These are phyloP conservation scores for Hetaerina titia DNA, from an alignment of 2,888 invertebrate species.

Conservation along the genomic window DNA sequence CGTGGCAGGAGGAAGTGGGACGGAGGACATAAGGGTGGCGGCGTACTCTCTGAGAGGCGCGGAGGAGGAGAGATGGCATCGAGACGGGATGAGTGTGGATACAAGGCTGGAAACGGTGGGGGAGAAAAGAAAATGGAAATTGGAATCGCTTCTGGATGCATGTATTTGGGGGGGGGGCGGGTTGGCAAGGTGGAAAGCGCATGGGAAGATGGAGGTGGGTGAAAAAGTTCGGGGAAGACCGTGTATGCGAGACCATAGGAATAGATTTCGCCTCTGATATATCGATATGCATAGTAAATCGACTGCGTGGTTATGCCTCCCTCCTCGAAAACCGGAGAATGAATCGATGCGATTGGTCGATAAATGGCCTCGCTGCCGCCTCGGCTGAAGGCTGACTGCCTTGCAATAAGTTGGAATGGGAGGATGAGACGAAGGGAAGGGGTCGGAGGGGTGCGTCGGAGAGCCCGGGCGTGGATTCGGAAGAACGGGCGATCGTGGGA, in stretches of 20 bases:
- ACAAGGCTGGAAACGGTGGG: not conserved
- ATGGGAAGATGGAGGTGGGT: not conserved
- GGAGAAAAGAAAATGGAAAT: not conserved
- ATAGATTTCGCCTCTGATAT: conserved; percentile 27
- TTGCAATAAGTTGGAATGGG: not conserved
- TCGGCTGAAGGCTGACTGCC: not conserved
- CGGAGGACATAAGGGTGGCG: not conserved
- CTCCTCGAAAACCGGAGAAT: not conserved
- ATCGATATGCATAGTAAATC: conserved; percentile 42
- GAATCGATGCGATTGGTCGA: conserved; percentile 43
- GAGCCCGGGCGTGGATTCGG: not conserved
- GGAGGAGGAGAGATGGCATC: not conserved
- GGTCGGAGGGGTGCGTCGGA: not conserved
- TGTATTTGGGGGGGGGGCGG: not conserved
- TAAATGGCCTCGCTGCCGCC: not conserved
- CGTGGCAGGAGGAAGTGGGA: not conserved
- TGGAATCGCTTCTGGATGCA: conserved; percentile 10
- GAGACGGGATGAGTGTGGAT: not conserved
- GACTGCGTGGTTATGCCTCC: not conserved
- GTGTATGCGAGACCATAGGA: not conserved
- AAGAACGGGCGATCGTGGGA: not conserved
- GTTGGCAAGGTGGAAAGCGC: not conserved
- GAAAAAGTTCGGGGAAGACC: not conserved
- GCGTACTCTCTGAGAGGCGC: not conserved
- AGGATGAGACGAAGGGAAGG: not conserved